A percentile compares a stretch with the other conserved stretches of the same genome.
These are phyloP conservation scores for Mobula hypostoma DNA, from an alignment of 2,113 vertebrate species.

Conservation along the genomic window DNA sequence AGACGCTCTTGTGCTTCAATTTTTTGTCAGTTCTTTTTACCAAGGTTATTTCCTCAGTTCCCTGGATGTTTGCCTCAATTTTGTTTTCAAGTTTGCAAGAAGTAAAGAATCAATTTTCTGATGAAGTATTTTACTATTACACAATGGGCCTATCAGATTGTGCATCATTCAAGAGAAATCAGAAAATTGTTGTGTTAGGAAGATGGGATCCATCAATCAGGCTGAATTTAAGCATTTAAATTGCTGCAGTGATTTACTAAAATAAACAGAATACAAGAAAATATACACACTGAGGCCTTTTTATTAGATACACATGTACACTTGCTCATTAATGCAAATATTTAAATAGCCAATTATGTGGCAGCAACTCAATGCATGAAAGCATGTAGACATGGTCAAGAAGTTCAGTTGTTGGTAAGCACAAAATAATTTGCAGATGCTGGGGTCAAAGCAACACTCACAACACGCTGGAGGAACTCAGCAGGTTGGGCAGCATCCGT, in stretches of 20 bases:
- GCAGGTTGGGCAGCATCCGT: too few relatives aligned
- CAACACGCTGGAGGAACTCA: too few relatives aligned
- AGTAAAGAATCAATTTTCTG: not conserved
- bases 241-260: not conserved
- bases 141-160: not conserved
- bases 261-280: not conserved
- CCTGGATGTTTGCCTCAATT: not conserved
- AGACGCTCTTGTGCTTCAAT: too few relatives aligned
- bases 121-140: not conserved
- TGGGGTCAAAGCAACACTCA: too few relatives aligned
- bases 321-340: too few relatives aligned
- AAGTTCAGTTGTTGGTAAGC: too few relatives aligned
- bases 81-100: slow-evolving; percentile 13
- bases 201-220: slow-evolving; percentile 1
- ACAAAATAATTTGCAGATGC: too few relatives aligned
- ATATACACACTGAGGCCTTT: too few relatives aligned
- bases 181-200: not conserved
- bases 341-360: too few relatives aligned
- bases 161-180: not conserved
- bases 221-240: not conserved
- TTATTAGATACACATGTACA: too few relatives aligned
- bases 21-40: not conserved
- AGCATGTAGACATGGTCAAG: too few relatives aligned
- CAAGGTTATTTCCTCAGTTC: slow-evolving; percentile 3
- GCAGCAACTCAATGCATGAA: too few relatives aligned